Evolutionary conservation across 2,797 vertebrate species (phyloP).

Genomic region (Platalea minor): DNA sequence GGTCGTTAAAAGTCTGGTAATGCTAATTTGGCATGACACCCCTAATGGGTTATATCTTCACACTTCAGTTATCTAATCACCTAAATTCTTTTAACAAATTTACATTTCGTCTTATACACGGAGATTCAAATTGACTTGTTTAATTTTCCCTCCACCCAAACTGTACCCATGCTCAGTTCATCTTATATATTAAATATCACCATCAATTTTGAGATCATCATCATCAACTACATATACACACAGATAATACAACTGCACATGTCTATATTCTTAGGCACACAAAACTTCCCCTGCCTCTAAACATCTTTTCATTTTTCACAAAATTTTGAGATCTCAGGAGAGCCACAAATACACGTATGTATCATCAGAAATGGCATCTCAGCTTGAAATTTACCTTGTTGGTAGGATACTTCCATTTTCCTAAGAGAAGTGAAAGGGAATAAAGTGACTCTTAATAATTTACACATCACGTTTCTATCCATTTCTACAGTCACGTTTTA

Average conservation of each 20-base stretch:
- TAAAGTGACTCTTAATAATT: background rate
- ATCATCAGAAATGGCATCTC: background rate
- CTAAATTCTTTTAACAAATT: constrained; percentile 68
- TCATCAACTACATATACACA: background rate
- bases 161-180: background rate
- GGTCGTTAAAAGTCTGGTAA: constrained; percentile 83
- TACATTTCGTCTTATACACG: constrained; percentile 45
- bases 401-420: background rate
- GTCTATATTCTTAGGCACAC: background rate
- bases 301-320: background rate
- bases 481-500: background rate
- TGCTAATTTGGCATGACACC: constrained; percentile 85
- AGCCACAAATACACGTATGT: background rate
- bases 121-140: constrained; percentile 5
- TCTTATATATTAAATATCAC: background rate
- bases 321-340: background rate
- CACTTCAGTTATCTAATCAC: constrained; percentile 80
- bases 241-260: background rate
- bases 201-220: background rate
- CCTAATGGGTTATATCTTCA: constrained; percentile 82
- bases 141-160: constrained; percentile 2
- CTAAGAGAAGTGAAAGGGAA: background rate
- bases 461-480: background rate
- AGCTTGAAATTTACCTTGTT: background rate
- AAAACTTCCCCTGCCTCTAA: background rate